Evolutionary conservation across 2,888 invertebrate species (phyloP).

Genomic region (Pharmacophagus antenor): DNA sequence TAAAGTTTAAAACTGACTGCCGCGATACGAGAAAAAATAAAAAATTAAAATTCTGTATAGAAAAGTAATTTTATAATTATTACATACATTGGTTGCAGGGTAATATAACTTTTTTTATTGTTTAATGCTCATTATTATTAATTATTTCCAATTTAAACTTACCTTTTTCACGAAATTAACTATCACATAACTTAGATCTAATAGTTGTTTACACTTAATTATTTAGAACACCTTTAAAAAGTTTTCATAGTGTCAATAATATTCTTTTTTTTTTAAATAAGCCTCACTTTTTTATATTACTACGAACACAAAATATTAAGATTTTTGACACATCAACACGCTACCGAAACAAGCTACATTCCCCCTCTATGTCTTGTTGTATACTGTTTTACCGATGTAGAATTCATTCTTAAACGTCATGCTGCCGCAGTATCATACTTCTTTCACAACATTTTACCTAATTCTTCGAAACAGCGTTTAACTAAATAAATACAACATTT

Average conservation of each 20-base stretch:
- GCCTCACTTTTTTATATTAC: background rate
- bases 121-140: background rate
- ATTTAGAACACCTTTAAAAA: background rate
- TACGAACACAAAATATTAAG: constrained; percentile 2
- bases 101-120: background rate
- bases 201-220: background rate
- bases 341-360: constrained; percentile 6
- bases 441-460: background rate
- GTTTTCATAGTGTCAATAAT: background rate
- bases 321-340: constrained; percentile 15
- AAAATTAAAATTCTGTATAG: no score
- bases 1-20: no score
- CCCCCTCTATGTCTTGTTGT: constrained; percentile 10
- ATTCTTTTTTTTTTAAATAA: background rate
- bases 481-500: background rate
- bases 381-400: constrained; percentile 27
- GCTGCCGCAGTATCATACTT: constrained; percentile 8
- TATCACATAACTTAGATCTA: constrained; percentile 3
- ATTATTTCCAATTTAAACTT: background rate
- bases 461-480: background rate
- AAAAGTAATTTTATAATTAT: no score
- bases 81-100: background rate
- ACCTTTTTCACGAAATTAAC: background rate
- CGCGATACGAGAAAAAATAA: no score
- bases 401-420: constrained; percentile 1